These are phyloP conservation scores for Pogonocherus hispidulus DNA, from an alignment of 2,888 invertebrate genomes.

Conservation along the genomic window DNA sequence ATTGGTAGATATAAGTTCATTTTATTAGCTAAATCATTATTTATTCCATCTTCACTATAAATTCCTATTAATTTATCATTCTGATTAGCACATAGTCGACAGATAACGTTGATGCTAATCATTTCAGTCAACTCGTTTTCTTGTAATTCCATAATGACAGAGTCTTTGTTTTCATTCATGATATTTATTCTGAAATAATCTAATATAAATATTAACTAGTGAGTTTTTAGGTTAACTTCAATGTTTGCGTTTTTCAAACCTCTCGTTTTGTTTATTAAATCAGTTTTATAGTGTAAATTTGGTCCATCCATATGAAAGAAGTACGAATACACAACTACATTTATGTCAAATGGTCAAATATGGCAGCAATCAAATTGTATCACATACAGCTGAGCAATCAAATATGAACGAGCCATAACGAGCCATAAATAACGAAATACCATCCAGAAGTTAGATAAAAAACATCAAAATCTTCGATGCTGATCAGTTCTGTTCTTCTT, in stretches of 20 bases:
- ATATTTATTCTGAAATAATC: not conserved
- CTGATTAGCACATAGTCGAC: conserved; percentile 59
- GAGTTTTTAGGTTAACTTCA: conserved; percentile 17
- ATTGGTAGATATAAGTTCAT: conserved; percentile 77
- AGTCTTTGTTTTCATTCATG: conserved; percentile 39
- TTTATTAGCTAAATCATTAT: conserved; percentile 74
- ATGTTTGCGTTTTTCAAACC: conserved; percentile 3
- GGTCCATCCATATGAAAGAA: not conserved
- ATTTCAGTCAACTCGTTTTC: conserved; percentile 45
- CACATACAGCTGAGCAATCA: too few species aligned
- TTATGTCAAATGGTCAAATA: too few species aligned
- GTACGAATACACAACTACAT: conserved; percentile 26
- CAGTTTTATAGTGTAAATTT: conserved; percentile 30
- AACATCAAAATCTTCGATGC: too few species aligned
- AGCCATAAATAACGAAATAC: too few species aligned
- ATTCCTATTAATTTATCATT: conserved; percentile 71
- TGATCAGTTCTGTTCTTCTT: too few species aligned
- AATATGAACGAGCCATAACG: too few species aligned
- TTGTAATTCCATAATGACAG: conserved; percentile 36
- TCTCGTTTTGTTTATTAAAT: conserved; percentile 23
- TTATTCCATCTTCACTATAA: conserved; percentile 74
- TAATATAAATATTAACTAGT: not conserved
- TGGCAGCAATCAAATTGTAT: too few species aligned
- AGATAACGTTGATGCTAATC: conserved; percentile 52
- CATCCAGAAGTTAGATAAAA: too few species aligned